A percentile compares a stretch with the other conserved stretches of the same genome.
phyloP scores from a whole-genome alignment of 2,888 invertebrate genomes.

The Meteorus cinctellus region DNA sequence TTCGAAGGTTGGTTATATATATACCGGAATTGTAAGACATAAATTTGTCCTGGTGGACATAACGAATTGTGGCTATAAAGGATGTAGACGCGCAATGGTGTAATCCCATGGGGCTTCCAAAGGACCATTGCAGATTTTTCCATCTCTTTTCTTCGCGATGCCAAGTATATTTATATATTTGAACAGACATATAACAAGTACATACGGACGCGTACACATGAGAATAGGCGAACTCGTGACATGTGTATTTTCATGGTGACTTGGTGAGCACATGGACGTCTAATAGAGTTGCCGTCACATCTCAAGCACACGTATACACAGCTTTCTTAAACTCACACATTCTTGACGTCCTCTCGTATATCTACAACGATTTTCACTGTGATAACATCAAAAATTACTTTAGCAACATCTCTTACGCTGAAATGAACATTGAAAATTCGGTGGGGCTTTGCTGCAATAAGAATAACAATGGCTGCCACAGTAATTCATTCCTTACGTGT shows the following conservation, averaged over 20 bases:
- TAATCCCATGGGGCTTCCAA: slow-evolving; percentile 2
- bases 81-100: not conserved
- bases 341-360: no score
- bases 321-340: no score
- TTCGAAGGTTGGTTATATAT: no score
- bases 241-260: not conserved
- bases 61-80: not conserved
- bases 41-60: not conserved
- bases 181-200: no score
- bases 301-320: not conserved
- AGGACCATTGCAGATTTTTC: not conserved
- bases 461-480: no score
- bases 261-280: not conserved
- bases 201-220: no score
- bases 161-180: not conserved
- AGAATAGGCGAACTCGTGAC: not conserved
- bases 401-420: no score
- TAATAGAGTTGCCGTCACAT: not conserved
- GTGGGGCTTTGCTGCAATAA: no score
- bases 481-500: no score
- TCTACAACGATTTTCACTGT: no score
- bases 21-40: not conserved
- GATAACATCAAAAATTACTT: no score
- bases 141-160: not conserved
- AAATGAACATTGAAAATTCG: no score